phyloP scores from a whole-genome alignment of 2,888 invertebrate species.

The Dexiosoma caninum region DNA sequence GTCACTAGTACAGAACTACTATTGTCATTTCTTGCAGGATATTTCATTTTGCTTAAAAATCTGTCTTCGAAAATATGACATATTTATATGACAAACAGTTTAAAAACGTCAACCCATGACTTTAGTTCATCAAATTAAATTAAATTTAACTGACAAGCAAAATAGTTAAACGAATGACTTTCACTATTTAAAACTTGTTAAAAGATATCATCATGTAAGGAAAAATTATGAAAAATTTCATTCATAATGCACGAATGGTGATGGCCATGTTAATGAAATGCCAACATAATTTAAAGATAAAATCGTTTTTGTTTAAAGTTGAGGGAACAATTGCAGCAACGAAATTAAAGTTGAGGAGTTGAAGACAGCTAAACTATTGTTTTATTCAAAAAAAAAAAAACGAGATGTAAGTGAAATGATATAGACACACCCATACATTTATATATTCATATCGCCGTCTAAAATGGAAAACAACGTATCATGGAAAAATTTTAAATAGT shows the following conservation, averaged over 20 bases:
- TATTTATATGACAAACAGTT: not conserved
- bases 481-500: too few relatives aligned
- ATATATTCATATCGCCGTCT: too few relatives aligned
- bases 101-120: not conserved
- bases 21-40: too few relatives aligned
- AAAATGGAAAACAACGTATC: too few relatives aligned
- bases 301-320: not conserved
- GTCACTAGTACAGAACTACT: too few relatives aligned
- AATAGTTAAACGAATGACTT: conserved; percentile 20
- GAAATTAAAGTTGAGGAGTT: not conserved
- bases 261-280: not conserved
- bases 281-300: conserved; percentile 5
- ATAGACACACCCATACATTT: too few relatives aligned
- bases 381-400: not conserved
- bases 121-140: not conserved
- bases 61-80: not conserved
- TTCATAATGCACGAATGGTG: not conserved
- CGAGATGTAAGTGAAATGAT: too few relatives aligned
- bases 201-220: not conserved
- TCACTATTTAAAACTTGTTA: conserved; percentile 32
- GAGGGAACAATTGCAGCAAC: conserved; percentile 1
- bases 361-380: not conserved
- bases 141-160: conserved; percentile 12
- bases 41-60: not conserved
- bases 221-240: not conserved